Evolutionary conservation across 2,113 vertebrate genomes (phyloP).

Genomic region (Eurystomus gularis): DNA sequence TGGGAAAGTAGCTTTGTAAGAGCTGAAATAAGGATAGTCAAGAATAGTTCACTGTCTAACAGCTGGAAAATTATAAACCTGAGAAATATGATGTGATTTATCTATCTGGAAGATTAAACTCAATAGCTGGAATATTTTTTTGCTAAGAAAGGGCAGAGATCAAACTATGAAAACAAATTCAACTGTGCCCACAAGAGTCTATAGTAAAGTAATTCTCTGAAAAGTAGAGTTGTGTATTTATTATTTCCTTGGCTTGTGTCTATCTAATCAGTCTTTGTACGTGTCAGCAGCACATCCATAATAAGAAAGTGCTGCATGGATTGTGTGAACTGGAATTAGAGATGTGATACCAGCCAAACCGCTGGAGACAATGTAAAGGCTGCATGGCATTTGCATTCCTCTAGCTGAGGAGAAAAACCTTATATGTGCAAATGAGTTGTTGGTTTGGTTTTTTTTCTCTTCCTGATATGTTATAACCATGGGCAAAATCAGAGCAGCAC

Average conservation of each 20-base stretch:
- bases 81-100: neutral
- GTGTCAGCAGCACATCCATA: conserved; percentile 69
- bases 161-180: neutral
- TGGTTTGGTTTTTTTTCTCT: neutral
- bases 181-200: neutral
- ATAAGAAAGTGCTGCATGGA: conserved; percentile 64
- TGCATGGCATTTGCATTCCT: neutral
- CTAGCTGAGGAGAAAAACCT: neutral
- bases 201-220: neutral
- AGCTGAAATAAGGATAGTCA: neutral
- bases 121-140: neutral
- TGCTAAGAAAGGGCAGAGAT: neutral
- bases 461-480: neutral
- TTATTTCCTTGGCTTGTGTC: conserved; percentile 32
- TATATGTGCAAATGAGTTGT: neutral
- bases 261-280: conserved; percentile 66
- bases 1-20: neutral
- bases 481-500: neutral
- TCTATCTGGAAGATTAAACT: neutral
- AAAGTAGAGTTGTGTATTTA: neutral
- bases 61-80: neutral
- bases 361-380: conserved; percentile 45
- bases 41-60: neutral
- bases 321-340: conserved; percentile 52
- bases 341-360: conserved; percentile 59